Evolutionary conservation across 2,113 vertebrate genomes (phyloP).

Genomic region (Aramus guarauna): DNA sequence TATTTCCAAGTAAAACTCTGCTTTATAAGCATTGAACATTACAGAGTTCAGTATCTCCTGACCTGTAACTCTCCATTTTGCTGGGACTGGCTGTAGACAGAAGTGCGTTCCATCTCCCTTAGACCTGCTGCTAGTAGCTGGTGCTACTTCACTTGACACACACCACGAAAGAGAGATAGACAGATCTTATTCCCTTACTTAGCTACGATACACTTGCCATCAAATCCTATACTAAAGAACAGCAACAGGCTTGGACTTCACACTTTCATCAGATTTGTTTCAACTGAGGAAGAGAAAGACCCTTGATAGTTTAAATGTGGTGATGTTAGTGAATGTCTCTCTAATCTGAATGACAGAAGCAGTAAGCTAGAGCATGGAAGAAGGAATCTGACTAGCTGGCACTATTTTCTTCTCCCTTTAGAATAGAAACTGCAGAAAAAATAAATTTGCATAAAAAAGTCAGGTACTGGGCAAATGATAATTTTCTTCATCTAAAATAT

Average conservation of each 20-base stretch:
- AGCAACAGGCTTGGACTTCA: neutral
- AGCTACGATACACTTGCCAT: neutral
- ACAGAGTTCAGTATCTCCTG: neutral
- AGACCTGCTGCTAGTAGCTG: neutral
- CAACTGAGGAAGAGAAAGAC: neutral
- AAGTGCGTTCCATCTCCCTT: neutral
- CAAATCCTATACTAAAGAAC: neutral
- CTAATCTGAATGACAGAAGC: neutral
- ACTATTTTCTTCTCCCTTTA: neutral
- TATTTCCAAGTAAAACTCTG: neutral
- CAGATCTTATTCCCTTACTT: neutral
- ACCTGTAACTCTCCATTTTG: neutral
- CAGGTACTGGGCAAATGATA: neutral
- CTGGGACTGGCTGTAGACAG: neutral
- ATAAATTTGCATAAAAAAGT: neutral
- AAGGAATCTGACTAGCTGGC: neutral
- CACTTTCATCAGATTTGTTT: neutral
- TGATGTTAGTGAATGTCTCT: neutral
- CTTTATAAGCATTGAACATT: neutral
- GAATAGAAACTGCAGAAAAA: neutral
- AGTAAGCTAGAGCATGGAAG: neutral
- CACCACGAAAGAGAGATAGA: neutral
- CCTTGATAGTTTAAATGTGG: neutral
- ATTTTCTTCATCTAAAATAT: neutral
- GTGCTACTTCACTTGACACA: neutral